phyloP scores from a whole-genome alignment of 2,113 vertebrate species.

The Copsychus sechellarum region DNA sequence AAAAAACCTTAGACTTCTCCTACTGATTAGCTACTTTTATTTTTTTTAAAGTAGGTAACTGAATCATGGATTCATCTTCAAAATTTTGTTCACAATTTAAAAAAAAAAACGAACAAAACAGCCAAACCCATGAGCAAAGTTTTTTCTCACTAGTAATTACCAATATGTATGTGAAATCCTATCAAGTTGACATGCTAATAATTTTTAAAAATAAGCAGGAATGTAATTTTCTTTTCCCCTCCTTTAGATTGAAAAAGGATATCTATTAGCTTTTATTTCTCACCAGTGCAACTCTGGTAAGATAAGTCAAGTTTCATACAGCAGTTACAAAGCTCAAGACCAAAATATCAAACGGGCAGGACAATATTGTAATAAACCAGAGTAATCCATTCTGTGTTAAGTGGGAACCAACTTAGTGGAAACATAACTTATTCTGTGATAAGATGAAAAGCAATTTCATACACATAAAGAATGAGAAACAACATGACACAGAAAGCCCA shows the following conservation, averaged over 20 bases:
- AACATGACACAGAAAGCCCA: neutral
- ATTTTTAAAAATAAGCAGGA: neutral
- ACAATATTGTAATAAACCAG: neutral
- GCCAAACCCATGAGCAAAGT: neutral
- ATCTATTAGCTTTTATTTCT: neutral
- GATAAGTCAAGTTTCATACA: neutral
- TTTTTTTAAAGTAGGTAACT: neutral
- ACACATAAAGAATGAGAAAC: neutral
- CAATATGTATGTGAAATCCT: neutral
- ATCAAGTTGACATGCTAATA: neutral
- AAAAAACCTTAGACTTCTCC: neutral
- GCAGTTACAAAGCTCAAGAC: neutral
- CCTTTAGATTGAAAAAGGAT: neutral
- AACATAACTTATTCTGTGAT: neutral
- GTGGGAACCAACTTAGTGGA: neutral
- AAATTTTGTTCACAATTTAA: neutral
- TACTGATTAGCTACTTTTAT: neutral
- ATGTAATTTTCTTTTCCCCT: neutral
- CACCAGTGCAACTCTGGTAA: neutral
- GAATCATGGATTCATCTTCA: neutral
- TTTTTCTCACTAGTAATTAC: neutral
- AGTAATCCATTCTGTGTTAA: neutral
- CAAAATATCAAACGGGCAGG: neutral
- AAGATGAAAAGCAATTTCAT: neutral
- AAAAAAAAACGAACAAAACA: neutral